Percentiles rank a stretch among this genome's conserved stretches.
Conservation (phyloP, 2,113 vertebrate genomes). For the Hystrix brachyura region DNA sequence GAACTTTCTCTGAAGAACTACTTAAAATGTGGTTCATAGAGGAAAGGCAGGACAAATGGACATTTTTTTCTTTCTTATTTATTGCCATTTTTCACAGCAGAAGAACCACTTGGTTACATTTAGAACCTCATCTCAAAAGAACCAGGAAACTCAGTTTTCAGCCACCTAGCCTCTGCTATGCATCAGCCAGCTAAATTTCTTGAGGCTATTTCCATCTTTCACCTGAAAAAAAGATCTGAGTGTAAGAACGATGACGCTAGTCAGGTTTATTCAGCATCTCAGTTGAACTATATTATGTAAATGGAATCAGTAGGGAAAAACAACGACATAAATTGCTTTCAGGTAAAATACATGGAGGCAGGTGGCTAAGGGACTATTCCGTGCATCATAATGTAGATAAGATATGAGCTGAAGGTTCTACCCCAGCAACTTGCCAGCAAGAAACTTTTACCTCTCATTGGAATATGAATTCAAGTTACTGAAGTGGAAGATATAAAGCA, state of each 20-base stretch:
- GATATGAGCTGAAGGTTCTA: not conserved
- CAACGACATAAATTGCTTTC: not conserved
- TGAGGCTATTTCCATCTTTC: slow-evolving; percentile 9
- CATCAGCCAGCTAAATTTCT: not conserved
- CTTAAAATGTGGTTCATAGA: not conserved
- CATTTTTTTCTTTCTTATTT: not conserved
- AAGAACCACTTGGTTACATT: not conserved
- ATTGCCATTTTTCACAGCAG: not conserved
- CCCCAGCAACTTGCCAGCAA: not conserved
- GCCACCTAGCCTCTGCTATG: not conserved
- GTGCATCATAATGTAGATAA: not conserved
- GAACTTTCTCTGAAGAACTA: not conserved
- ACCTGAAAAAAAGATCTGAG: not conserved
- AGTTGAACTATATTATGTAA: not conserved
- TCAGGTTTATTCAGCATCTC: not conserved
- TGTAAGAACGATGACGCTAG: not conserved
- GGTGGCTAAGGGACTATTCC: not conserved
- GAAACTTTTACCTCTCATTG: not conserved
- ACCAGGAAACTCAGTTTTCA: not conserved
- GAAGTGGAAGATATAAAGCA: not conserved
- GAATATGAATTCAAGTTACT: not conserved
- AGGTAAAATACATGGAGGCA: not conserved
- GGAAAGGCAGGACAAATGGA: not conserved
- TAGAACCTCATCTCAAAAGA: not conserved
- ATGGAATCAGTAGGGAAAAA: not conserved